phyloP scores from a whole-genome alignment of 2,888 invertebrate genomes.

The Amphipyra tragopoginis region DNA sequence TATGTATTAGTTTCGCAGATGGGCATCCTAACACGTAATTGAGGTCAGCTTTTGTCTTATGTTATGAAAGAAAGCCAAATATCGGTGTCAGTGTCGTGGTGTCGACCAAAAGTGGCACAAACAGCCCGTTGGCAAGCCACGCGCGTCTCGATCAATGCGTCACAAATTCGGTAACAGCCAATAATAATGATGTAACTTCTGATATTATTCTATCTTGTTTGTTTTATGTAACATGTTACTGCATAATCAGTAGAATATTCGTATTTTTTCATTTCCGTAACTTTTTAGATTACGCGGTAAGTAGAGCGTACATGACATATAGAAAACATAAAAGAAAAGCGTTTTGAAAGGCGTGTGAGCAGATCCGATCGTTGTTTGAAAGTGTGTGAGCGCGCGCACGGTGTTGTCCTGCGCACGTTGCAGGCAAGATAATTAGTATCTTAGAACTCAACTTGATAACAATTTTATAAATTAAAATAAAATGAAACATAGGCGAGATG shows the following conservation, averaged over 20 bases:
- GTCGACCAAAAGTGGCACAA: slow-evolving; percentile 75
- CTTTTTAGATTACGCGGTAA: slow-evolving; percentile 22
- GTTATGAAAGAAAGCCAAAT: slow-evolving; percentile 79
- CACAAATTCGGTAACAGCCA: slow-evolving; percentile 76
- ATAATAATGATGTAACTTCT: slow-evolving; percentile 79
- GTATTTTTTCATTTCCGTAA: slow-evolving; percentile 39
- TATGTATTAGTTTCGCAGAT: slow-evolving; percentile 3
- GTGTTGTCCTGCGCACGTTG: slow-evolving; percentile 2
- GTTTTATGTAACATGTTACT: slow-evolving; percentile 73
- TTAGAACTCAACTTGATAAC: neutral
- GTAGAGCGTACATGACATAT: slow-evolving; percentile 22
- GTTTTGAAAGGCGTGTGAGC: slow-evolving; percentile 20
- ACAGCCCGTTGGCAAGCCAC: slow-evolving; percentile 72
- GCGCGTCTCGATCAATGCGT: slow-evolving; percentile 77
- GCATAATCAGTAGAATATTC: slow-evolving; percentile 55
- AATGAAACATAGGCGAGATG: too few relatives aligned
- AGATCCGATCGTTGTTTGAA: slow-evolving; percentile 31
- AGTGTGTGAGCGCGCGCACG: slow-evolving; percentile 10
- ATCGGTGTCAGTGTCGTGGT: slow-evolving; percentile 84
- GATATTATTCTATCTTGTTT: slow-evolving; percentile 72
- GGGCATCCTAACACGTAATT: slow-evolving; percentile 49
- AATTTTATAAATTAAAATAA: neutral
- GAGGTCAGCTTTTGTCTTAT: slow-evolving; percentile 78
- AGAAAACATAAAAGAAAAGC: slow-evolving; percentile 24
- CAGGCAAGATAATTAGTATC: neutral